These are phyloP conservation scores for Melanotaenia trifasciata DNA, from an alignment of 2,797 vertebrate genomes.

Conservation along the genomic window DNA sequence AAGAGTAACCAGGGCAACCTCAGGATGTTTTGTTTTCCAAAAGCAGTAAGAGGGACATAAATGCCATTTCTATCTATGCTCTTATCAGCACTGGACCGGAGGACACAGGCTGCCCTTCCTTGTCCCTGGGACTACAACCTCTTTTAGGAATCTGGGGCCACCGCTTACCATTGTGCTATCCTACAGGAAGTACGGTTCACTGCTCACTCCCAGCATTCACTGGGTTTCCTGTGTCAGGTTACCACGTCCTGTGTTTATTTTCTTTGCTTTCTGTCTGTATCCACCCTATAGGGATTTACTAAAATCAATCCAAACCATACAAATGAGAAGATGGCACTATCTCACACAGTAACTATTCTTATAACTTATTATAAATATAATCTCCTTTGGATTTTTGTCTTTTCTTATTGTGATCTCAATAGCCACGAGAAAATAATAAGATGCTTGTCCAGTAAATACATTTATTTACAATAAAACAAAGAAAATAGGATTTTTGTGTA, in stretches of 20 bases:
- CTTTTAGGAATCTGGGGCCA: conserved; percentile 82
- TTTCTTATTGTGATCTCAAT: conserved; percentile 23
- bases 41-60: conserved; percentile 62
- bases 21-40: conserved; percentile 68
- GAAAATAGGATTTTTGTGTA: neutral
- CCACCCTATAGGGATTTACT: conserved; percentile 76
- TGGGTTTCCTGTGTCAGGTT: conserved; percentile 89
- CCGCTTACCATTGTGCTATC: conserved; percentile 84
- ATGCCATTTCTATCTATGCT: conserved; percentile 78
- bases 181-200: conserved; percentile 82
- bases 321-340: conserved; percentile 77
- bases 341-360: conserved; percentile 55
- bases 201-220: conserved; percentile 87
- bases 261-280: conserved; percentile 81
- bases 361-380: conserved; percentile 44
- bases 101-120: conserved; percentile 83
- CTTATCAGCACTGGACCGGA: conserved; percentile 81
- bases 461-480: neutral
- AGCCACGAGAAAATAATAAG: neutral
- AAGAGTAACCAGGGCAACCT: conserved; percentile 62
- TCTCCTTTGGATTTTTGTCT: conserved; percentile 37
- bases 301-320: conserved; percentile 60
- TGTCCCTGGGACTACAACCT: conserved; percentile 75
- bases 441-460: neutral
- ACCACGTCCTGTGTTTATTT: conserved; percentile 87